Conservation (phyloP, 1,140 invertebrate genomes). For the Radopholus similis region DNA sequence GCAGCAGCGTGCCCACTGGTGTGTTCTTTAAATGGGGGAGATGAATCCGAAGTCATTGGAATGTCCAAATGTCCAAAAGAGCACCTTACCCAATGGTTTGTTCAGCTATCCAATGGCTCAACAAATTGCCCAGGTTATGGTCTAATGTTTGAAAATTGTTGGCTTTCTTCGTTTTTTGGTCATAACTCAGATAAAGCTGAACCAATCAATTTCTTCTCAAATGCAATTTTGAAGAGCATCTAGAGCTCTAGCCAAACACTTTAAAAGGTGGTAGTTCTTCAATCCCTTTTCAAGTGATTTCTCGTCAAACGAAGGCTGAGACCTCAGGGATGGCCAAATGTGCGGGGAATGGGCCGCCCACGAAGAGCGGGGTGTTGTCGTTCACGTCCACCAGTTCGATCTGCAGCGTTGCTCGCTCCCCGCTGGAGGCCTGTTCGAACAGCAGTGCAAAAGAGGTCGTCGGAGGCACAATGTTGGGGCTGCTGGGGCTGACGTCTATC, state of each 20-base stretch:
- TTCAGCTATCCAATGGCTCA: too few relatives aligned
- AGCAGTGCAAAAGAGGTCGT: constrained; percentile 3
- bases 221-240: too few relatives aligned
- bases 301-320: neutral
- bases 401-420: constrained; percentile 2
- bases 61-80: too few relatives aligned
- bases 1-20: neutral
- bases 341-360: constrained; percentile 9
- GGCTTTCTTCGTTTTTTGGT: too few relatives aligned
- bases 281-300: neutral
- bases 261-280: too few relatives aligned
- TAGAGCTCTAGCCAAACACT: too few relatives aligned
- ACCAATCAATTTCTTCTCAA: too few relatives aligned
- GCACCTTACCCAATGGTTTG: too few relatives aligned
- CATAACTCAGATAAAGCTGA: too few relatives aligned
- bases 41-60: neutral
- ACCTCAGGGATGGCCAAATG: constrained; percentile 1
- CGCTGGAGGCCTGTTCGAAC: constrained; percentile 1
- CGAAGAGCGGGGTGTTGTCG: constrained; percentile 4
- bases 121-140: too few relatives aligned
- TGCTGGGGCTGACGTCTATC: neutral
- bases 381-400: constrained; percentile 13
- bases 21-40: neutral
- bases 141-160: too few relatives aligned
- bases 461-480: neutral